phyloP scores from a whole-genome alignment of 2,797 vertebrate species.

The Hyperoplus immaculatus region DNA sequence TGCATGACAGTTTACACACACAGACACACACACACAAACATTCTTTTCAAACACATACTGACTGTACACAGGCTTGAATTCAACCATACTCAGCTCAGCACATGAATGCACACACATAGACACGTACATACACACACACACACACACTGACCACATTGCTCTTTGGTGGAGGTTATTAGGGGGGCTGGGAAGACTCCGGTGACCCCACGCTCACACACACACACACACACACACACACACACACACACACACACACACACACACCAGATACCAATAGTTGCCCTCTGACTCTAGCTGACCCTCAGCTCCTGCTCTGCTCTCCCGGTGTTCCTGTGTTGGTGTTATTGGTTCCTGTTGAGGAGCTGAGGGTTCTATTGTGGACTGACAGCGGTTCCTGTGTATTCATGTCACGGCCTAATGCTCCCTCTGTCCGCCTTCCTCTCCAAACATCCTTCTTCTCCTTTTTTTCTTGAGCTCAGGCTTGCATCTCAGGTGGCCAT shows the following conservation, averaged over 20 bases:
- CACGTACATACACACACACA: slow-evolving; percentile 3
- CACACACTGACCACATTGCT: slow-evolving; percentile 35
- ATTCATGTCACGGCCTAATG: slow-evolving; percentile 64
- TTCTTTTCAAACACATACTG: slow-evolving; percentile 14
- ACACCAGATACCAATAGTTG: slow-evolving; percentile 40
- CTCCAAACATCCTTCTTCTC: slow-evolving; percentile 37
- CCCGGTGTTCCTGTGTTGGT: slow-evolving; percentile 78
- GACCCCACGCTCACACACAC: slow-evolving; percentile 33
- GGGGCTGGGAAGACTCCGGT: slow-evolving; percentile 44
- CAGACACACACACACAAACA: slow-evolving; percentile 36
- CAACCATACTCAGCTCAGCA: slow-evolving; percentile 34
- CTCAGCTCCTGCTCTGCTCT: slow-evolving; percentile 59
- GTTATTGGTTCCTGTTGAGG: slow-evolving; percentile 83
- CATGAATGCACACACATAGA: slow-evolving; percentile 27
- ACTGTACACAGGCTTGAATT: slow-evolving; percentile 33
- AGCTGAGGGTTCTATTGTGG: slow-evolving; percentile 76
- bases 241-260: slow-evolving; percentile 9
- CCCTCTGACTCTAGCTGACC: slow-evolving; percentile 66
- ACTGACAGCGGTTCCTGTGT: slow-evolving; percentile 79
- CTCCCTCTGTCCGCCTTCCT: slow-evolving; percentile 63
- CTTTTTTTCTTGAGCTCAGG: slow-evolving; percentile 34
- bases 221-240: background rate
- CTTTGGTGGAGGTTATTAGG: slow-evolving; percentile 52
- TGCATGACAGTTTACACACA: slow-evolving; percentile 30
- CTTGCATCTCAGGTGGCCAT: slow-evolving; percentile 56